phyloP scores from a whole-genome alignment of 2,888 invertebrate genomes.

The Lordiphosa fenestrarum region DNA sequence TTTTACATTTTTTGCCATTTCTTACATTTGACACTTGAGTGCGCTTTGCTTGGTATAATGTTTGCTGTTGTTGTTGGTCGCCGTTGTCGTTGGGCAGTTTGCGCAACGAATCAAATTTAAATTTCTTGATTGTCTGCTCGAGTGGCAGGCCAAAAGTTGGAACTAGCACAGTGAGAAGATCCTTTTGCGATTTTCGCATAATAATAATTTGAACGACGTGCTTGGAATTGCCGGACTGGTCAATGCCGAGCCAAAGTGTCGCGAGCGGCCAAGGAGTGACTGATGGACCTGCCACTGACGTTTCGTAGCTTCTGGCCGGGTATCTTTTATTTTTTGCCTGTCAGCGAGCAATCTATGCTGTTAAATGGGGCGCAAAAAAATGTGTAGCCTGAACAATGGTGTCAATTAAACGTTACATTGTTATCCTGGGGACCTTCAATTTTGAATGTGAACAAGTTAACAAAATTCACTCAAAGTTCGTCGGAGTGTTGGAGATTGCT shows the following conservation, averaged over 20 bases:
- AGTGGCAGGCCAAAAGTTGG: slow-evolving; percentile 57
- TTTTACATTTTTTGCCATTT: slow-evolving; percentile 11
- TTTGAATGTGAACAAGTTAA: slow-evolving; percentile 45
- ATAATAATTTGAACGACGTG: slow-evolving; percentile 78
- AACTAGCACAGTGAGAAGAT: slow-evolving; percentile 48
- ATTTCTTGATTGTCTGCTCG: slow-evolving; percentile 73
- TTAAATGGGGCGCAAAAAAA: slow-evolving; percentile 68
- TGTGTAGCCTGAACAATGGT: slow-evolving; percentile 68
- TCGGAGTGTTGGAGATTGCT: slow-evolving; percentile 44
- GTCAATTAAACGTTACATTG: slow-evolving; percentile 76
- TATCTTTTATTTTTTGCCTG: slow-evolving; percentile 54
- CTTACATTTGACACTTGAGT: slow-evolving; percentile 72
- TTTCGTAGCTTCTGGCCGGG: slow-evolving; percentile 34
- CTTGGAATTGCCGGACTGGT: slow-evolving; percentile 70
- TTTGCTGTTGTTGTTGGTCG: slow-evolving; percentile 16
- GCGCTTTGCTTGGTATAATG: slow-evolving; percentile 37
- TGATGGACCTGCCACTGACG: slow-evolving; percentile 50
- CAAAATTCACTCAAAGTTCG: slow-evolving; percentile 42
- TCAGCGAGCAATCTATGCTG: slow-evolving; percentile 63
- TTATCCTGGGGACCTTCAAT: slow-evolving; percentile 51
- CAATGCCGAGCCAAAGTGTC: slow-evolving; percentile 53
- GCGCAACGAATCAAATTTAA: slow-evolving; percentile 75
- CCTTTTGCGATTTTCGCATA: slow-evolving; percentile 78
- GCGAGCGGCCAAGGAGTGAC: slow-evolving; percentile 27
- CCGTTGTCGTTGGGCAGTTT: slow-evolving; percentile 60